A percentile compares a stretch with the other conserved stretches of the same genome.
These are phyloP conservation scores for Muraenolepis orangiensis DNA, from an alignment of 2,797 vertebrate genomes.

Conservation along the genomic window DNA sequence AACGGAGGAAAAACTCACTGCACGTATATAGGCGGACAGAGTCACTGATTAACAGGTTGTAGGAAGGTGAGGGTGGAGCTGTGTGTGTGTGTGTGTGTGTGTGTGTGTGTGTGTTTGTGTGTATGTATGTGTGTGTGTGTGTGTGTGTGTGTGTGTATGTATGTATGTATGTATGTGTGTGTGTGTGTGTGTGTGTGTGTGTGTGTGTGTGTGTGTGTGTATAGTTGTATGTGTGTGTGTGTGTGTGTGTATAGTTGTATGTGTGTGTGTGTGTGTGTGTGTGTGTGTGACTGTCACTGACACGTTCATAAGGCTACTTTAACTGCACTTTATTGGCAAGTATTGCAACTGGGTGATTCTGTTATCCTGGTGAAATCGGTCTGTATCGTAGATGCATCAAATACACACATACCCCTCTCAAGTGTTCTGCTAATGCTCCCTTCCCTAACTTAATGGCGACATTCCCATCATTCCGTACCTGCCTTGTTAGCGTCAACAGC, in stretches of 20 bases:
- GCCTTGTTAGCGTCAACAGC: slow-evolving; percentile 38
- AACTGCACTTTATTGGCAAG: no score
- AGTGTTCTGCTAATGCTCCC: not conserved
- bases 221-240: not conserved
- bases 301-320: no score
- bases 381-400: not conserved
- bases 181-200: not conserved
- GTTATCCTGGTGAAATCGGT: not conserved
- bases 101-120: not conserved
- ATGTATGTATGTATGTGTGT: no score
- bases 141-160: not conserved
- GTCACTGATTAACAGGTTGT: no score
- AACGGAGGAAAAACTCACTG: not conserved
- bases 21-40: no score
- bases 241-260: no score
- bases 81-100: not conserved
- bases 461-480: not conserved
- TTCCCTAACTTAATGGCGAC: not conserved
- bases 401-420: not conserved
- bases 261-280: not conserved
- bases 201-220: not conserved
- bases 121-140: not conserved
- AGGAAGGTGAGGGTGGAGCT: no score
- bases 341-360: no score
- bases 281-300: no score